Conservation (phyloP, 2,888 invertebrate species). For the Eledone cirrhosa region DNA sequence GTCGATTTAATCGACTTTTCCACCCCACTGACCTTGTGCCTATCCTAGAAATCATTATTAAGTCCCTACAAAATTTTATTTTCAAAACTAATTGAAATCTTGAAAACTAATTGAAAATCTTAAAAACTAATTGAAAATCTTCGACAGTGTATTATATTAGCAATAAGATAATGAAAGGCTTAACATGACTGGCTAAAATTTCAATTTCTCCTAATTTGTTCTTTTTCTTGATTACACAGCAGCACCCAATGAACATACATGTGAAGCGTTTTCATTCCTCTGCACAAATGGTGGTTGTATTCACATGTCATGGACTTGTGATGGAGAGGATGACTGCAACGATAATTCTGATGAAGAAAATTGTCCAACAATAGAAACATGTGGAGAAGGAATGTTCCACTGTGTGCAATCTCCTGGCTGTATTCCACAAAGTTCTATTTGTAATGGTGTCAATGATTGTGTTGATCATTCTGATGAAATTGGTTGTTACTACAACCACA, state of each 20-base stretch:
- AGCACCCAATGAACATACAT: no score
- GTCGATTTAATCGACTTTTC: no score
- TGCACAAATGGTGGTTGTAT: conserved; percentile 70
- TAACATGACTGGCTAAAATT: no score
- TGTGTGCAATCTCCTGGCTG: conserved; percentile 72
- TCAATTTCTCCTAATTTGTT: neutral
- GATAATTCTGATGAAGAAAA: conserved; percentile 38
- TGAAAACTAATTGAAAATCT: no score
- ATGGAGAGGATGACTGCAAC: conserved; percentile 75
- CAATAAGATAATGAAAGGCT: no score
- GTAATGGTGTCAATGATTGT: conserved; percentile 64
- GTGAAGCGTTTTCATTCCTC: conserved; percentile 1
- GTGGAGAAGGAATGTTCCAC: conserved; percentile 67
- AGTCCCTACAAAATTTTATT: no score
- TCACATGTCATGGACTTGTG: conserved; percentile 75
- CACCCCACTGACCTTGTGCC: no score
- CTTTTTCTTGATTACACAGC: neutral
- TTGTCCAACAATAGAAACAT: conserved; percentile 30
- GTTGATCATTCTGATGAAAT: conserved; percentile 80
- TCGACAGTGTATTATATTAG: no score
- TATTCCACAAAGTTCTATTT: conserved; percentile 71
- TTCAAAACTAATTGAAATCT: no score
- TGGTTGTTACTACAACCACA: conserved; percentile 31
- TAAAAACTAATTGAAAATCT: no score
- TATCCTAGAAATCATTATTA: no score